These are phyloP conservation scores for Leptinotarsa lineolata DNA, from an alignment of 1,140 invertebrate genomes.

Conservation along the genomic window DNA sequence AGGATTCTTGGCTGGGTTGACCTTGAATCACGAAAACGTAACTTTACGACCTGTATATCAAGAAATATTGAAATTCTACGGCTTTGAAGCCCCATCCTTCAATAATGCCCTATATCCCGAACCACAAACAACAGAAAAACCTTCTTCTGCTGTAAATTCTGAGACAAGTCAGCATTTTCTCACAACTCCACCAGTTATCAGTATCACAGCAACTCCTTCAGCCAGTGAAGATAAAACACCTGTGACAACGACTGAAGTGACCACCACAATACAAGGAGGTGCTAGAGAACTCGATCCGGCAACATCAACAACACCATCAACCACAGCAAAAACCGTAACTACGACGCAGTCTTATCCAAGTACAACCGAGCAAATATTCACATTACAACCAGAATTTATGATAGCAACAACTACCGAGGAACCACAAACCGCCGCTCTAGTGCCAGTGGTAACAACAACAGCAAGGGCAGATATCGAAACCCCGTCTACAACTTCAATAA, in stretches of 20 bases:
- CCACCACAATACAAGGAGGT: conserved; percentile 18
- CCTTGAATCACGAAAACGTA: conserved; percentile 75
- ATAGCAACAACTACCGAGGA: conserved; percentile 25
- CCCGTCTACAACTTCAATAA: not conserved
- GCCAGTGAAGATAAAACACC: not conserved
- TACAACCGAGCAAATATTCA: conserved; percentile 29
- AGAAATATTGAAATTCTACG: conserved; percentile 74
- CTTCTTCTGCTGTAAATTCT: not conserved
- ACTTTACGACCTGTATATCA: conserved; percentile 71
- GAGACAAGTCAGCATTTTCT: conserved; percentile 34
- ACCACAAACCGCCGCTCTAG: not conserved
- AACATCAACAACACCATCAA: conserved; percentile 10
- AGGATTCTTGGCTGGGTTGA: conserved; percentile 76
- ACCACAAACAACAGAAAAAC: conserved; percentile 40
- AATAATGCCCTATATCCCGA: conserved; percentile 51
- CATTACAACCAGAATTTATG: conserved; percentile 25
- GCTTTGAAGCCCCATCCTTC: conserved; percentile 67
- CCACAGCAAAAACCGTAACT: conserved; percentile 14
- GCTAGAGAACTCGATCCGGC: conserved; percentile 10
- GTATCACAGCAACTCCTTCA: conserved; percentile 34
- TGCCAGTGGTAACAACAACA: conserved; percentile 11
- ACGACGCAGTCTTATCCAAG: not conserved
- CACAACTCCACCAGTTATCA: not conserved
- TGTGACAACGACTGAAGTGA: not conserved
- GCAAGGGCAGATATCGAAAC: not conserved